Evolutionary conservation across 2,797 vertebrate species (phyloP).

Genomic region (Champsocephalus gunnari): DNA sequence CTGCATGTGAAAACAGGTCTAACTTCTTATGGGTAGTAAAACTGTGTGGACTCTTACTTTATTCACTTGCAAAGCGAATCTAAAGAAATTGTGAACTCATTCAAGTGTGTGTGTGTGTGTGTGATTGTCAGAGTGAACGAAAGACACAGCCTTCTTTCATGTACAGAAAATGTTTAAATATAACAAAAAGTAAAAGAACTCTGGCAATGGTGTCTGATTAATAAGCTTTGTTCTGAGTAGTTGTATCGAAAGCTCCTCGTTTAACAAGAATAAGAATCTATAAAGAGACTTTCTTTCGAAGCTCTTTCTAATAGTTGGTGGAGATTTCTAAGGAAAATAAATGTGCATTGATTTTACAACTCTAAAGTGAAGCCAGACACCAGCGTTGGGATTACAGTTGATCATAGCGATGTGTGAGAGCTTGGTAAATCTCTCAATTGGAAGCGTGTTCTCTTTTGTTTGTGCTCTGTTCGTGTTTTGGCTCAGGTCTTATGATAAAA

Average conservation of each 20-base stretch:
- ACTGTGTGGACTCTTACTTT: constrained; percentile 48
- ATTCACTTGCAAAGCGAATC: constrained; percentile 42
- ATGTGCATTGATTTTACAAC: constrained; percentile 53
- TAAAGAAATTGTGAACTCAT: constrained; percentile 45
- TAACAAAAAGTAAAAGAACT: constrained; percentile 43
- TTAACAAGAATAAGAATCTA: constrained; percentile 34
- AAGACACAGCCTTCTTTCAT: constrained; percentile 48
- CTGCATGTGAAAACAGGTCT: constrained; percentile 59
- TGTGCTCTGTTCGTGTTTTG: constrained; percentile 58
- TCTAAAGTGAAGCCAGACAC: constrained; percentile 26
- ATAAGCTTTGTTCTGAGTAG: constrained; percentile 63
- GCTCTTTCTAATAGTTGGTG: constrained; percentile 11
- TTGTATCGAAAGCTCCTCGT: constrained; percentile 38
- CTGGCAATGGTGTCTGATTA: constrained; percentile 51
- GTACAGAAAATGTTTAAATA: constrained; percentile 56
- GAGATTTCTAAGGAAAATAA: constrained; percentile 37
- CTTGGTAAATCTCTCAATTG: constrained; percentile 49
- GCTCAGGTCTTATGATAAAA: constrained; percentile 74
- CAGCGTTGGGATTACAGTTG: constrained; percentile 47
- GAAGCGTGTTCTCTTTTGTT: constrained; percentile 59
- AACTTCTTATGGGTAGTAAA: constrained; percentile 37
- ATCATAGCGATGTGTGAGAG: constrained; percentile 33
- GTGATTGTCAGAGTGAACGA: constrained; percentile 37
- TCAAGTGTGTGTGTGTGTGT: constrained; percentile 43
- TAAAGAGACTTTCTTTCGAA: no score